These are phyloP conservation scores for Capitulum mitella DNA, from an alignment of 2,888 invertebrate genomes.

Conservation along the genomic window DNA sequence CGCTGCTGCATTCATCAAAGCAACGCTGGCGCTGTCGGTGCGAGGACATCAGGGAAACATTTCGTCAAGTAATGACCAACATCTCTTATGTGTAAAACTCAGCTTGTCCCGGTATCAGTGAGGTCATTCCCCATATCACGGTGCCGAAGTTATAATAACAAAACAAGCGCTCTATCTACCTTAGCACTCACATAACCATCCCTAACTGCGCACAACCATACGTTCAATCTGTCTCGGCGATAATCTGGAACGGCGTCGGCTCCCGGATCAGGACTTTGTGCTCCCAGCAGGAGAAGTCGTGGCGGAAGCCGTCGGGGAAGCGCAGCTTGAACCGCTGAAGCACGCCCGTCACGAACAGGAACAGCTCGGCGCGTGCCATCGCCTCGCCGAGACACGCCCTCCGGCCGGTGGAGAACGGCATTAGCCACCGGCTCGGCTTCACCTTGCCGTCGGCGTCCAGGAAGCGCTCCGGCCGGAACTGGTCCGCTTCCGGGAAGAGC, in stretches of 20 bases:
- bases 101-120: too few relatives aligned
- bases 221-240: too few relatives aligned
- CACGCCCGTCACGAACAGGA: conserved; percentile 73
- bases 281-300: not conserved
- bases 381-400: conserved; percentile 68
- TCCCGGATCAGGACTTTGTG: not conserved
- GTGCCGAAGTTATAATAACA: too few relatives aligned
- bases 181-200: too few relatives aligned
- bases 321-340: conserved; percentile 72
- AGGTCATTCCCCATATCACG: too few relatives aligned
- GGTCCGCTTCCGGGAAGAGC: conserved; percentile 76
- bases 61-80: too few relatives aligned
- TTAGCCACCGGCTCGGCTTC: conserved; percentile 74
- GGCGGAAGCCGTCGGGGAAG: conserved; percentile 55
- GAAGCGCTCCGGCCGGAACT: conserved; percentile 74
- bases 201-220: too few relatives aligned
- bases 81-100: too few relatives aligned
- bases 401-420: conserved; percentile 76
- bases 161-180: too few relatives aligned
- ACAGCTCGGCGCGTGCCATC: conserved; percentile 79
- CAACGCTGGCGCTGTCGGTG: too few relatives aligned
- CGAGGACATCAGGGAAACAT: too few relatives aligned
- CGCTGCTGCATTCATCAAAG: too few relatives aligned
- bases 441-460: conserved; percentile 71
- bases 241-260: not conserved